Evolutionary conservation across 2,888 invertebrate genomes (phyloP).

Genomic region (Liodrosophila aerea): DNA sequence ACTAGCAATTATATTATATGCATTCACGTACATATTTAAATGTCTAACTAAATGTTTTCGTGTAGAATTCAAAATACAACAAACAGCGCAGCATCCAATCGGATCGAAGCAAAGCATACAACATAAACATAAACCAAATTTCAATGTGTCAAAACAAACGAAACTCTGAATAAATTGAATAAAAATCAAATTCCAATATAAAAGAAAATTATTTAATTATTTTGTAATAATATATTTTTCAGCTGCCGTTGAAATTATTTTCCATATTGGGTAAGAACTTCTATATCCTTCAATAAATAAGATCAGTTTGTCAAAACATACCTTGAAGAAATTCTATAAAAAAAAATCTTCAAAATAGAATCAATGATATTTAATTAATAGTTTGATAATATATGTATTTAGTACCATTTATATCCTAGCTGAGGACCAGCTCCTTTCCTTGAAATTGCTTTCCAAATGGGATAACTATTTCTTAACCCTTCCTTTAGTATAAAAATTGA

Average conservation of each 20-base stretch:
- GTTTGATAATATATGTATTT: too few relatives aligned
- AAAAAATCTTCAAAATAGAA: too few relatives aligned
- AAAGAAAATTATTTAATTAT: constrained; percentile 1
- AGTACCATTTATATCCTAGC: too few relatives aligned
- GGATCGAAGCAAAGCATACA: constrained; percentile 24
- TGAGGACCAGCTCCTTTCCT: too few relatives aligned
- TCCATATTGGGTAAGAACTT: too few relatives aligned
- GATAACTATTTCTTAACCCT: too few relatives aligned
- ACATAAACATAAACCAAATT: constrained; percentile 57
- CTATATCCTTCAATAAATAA: too few relatives aligned
- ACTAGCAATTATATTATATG: constrained; percentile 19
- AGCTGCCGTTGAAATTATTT: too few relatives aligned
- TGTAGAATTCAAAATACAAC: constrained; percentile 24
- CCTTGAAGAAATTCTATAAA: too few relatives aligned
- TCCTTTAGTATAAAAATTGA: neutral
- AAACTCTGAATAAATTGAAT: constrained; percentile 49
- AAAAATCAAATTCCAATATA: constrained; percentile 59
- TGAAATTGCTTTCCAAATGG: too few relatives aligned
- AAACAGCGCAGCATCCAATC: constrained; percentile 25
- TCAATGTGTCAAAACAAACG: constrained; percentile 69
- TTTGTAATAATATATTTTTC: too few relatives aligned
- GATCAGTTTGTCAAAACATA: too few relatives aligned
- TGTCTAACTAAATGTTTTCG: constrained; percentile 61
- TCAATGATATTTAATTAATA: neutral
- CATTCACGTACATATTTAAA: constrained; percentile 50